phyloP scores from a whole-genome alignment of 1,140 invertebrate species.

The Drosophila sulfurigaster region DNA sequence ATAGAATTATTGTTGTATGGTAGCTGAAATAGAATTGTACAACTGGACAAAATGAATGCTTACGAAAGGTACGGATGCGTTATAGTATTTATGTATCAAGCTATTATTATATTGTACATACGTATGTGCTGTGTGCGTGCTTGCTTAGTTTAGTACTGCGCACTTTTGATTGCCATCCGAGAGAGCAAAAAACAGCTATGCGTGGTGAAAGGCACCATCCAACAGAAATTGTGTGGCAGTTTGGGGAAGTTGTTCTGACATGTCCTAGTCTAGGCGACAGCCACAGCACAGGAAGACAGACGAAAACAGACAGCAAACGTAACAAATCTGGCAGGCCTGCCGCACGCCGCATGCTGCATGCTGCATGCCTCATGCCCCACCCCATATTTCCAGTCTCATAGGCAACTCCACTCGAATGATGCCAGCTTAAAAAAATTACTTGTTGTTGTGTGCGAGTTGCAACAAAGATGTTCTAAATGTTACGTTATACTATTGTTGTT shows the following conservation, averaged over 20 bases:
- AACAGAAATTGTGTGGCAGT: slow-evolving; percentile 29
- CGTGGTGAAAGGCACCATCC: slow-evolving; percentile 51
- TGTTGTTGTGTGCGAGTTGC: slow-evolving; percentile 64
- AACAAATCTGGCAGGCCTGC: slow-evolving; percentile 50
- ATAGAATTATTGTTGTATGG: no score
- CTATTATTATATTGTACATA: no score
- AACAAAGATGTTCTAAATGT: slow-evolving; percentile 78
- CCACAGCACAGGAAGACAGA: slow-evolving; percentile 24
- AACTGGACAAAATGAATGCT: no score
- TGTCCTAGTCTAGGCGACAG: slow-evolving; percentile 51
- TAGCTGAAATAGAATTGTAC: no score
- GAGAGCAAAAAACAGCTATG: slow-evolving; percentile 14
- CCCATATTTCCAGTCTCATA: slow-evolving; percentile 8
- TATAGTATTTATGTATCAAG: no score
- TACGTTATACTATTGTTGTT: slow-evolving; percentile 66
- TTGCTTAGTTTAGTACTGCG: no score
- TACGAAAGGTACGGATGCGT: no score
- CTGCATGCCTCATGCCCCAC: neutral
- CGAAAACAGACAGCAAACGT: slow-evolving; percentile 41
- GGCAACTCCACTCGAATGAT: slow-evolving; percentile 46
- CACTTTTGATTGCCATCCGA: no score
- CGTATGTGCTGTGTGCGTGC: no score
- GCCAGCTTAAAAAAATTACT: slow-evolving; percentile 50
- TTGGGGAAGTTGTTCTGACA: slow-evolving; percentile 51
- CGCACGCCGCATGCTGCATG: neutral